Conservation (phyloP, 2,113 vertebrate genomes). For the Climacteris rufus region DNA sequence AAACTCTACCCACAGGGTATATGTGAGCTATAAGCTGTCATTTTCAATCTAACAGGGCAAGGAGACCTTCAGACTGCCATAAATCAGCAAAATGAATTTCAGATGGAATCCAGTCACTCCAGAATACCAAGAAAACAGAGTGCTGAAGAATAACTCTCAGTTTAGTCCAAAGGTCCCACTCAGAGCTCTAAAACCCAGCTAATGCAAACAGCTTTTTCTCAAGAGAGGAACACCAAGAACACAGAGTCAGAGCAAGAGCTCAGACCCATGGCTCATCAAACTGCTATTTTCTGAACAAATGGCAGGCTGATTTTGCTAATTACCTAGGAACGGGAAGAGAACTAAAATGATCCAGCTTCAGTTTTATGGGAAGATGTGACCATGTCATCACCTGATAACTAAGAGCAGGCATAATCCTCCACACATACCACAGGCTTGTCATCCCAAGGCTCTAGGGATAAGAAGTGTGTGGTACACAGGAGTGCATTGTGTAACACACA, state of each 20-base stretch:
- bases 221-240: background rate
- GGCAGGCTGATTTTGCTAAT: background rate
- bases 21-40: background rate
- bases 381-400: background rate
- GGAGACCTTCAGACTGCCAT: background rate
- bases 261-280: background rate
- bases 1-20: background rate
- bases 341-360: background rate
- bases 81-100: background rate
- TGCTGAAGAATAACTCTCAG: background rate
- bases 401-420: background rate
- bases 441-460: background rate
- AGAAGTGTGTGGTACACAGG: background rate
- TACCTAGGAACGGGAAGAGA: background rate
- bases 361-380: background rate
- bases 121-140: background rate
- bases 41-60: background rate
- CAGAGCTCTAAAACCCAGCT: background rate
- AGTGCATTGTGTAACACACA: background rate
- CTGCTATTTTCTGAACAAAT: background rate
- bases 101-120: background rate
- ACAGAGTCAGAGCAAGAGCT: background rate
- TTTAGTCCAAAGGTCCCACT: background rate
- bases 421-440: background rate
- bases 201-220: background rate